phyloP scores from a whole-genome alignment of 30 jellyfish, hydroid and myxozoan species.

The Pelagia noctiluca region DNA sequence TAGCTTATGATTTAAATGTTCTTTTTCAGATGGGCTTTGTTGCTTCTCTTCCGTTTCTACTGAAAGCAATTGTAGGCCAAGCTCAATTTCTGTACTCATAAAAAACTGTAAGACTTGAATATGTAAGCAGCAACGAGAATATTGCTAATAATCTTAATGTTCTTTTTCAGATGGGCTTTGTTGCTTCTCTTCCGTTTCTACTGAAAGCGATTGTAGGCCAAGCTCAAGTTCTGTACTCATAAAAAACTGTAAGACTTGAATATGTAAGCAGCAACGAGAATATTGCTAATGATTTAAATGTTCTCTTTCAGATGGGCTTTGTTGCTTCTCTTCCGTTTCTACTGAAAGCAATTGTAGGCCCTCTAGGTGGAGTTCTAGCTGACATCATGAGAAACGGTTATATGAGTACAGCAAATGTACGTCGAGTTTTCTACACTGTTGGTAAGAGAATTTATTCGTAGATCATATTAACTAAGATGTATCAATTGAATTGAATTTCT shows the following conservation, averaged over 20 bases:
- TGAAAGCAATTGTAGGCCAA: constrained; percentile 49
- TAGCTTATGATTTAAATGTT: not conserved
- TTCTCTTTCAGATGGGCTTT: constrained; percentile 92
- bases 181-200: constrained; percentile 72
- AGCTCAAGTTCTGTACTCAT: too few relatives aligned
- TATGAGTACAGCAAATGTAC: constrained; percentile 87
- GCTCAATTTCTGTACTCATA: too few relatives aligned
- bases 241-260: too few relatives aligned
- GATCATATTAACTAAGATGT: not conserved
- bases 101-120: too few relatives aligned
- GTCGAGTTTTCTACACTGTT: constrained; percentile 81
- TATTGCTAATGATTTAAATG: too few relatives aligned
- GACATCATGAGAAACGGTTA: constrained; percentile 86
- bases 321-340: constrained; percentile 95
- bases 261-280: too few relatives aligned
- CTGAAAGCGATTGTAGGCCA: constrained; percentile 70
- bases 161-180: constrained; percentile 60
- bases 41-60: constrained; percentile 70
- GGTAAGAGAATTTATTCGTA: constrained; percentile 52
- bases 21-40: constrained; percentile 65
- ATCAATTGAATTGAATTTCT: too few relatives aligned
- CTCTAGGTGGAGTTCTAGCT: constrained; percentile 92
- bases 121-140: too few relatives aligned
- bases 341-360: constrained; percentile 97
- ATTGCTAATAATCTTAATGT: not conserved